Conservation (phyloP, 2,797 vertebrate genomes). For the Halcyon chelicuti region DNA sequence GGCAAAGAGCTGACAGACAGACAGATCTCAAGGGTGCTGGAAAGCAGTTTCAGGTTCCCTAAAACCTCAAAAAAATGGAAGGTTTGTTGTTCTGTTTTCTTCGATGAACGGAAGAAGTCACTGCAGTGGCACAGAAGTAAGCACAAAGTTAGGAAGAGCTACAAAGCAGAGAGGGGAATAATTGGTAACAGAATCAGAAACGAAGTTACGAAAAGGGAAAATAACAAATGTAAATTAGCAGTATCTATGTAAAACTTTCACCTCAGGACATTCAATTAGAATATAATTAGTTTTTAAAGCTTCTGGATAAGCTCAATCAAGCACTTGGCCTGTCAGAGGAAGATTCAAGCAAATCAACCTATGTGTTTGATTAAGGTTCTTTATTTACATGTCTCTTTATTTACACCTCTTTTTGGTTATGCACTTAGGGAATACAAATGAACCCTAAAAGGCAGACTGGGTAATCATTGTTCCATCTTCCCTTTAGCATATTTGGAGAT, state of each 20-base stretch:
- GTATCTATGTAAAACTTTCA: not conserved
- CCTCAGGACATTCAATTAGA: not conserved
- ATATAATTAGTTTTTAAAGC: not conserved
- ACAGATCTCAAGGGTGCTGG: too few species aligned
- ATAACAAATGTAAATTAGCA: not conserved
- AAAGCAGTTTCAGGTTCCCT: too few species aligned
- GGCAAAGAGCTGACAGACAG: too few species aligned
- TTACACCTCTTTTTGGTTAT: not conserved
- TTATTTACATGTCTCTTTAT: slow-evolving; percentile 13
- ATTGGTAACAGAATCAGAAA: not conserved
- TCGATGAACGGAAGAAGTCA: too few species aligned
- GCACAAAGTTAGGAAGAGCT: not conserved
- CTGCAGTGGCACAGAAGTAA: not conserved
- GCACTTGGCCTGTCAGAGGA: not conserved
- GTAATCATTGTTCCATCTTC: not conserved
- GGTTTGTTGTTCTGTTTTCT: too few species aligned
- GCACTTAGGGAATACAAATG: not conserved
- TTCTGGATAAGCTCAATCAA: not conserved
- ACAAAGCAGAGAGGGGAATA: not conserved
- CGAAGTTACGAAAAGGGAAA: not conserved
- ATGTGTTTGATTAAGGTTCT: not conserved
- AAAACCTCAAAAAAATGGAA: too few species aligned
- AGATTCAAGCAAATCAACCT: not conserved
- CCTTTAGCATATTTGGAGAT: not conserved
- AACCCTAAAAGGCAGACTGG: not conserved